Conservation (phyloP, 2,888 invertebrate genomes). For the Andrena bicolor region DNA sequence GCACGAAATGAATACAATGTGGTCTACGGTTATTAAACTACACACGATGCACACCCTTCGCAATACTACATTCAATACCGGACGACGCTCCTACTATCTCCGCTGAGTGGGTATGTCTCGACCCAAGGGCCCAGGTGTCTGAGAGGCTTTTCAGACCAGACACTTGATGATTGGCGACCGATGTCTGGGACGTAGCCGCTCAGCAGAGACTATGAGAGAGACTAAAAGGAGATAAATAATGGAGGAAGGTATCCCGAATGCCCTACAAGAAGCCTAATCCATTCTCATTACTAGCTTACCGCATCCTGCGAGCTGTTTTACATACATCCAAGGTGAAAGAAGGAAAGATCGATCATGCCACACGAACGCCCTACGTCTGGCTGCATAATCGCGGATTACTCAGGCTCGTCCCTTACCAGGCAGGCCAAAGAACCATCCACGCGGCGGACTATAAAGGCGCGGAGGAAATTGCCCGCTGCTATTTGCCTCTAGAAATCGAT, state of each 20-base stretch:
- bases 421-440: slow-evolving; percentile 35
- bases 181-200: neutral
- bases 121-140: neutral
- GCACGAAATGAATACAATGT: too few relatives aligned
- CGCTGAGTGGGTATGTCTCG: neutral
- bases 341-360: slow-evolving; percentile 42
- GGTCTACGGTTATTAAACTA: too few relatives aligned
- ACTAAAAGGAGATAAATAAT: neutral
- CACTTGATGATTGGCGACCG: neutral
- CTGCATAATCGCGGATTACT: slow-evolving; percentile 50
- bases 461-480: slow-evolving; percentile 35
- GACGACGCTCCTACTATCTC: too few relatives aligned
- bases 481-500: slow-evolving; percentile 47
- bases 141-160: neutral
- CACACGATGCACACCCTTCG: too few relatives aligned
- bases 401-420: slow-evolving; percentile 9
- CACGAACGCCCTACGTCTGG: slow-evolving; percentile 24
- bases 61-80: too few relatives aligned
- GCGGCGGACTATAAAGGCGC: slow-evolving; percentile 8
- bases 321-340: neutral
- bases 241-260: neutral
- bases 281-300: neutral
- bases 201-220: neutral
- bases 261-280: neutral
- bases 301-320: neutral